Evolutionary conservation across 2,113 vertebrate species (phyloP).

Genomic region (Forbesichthys papilliferus): DNA sequence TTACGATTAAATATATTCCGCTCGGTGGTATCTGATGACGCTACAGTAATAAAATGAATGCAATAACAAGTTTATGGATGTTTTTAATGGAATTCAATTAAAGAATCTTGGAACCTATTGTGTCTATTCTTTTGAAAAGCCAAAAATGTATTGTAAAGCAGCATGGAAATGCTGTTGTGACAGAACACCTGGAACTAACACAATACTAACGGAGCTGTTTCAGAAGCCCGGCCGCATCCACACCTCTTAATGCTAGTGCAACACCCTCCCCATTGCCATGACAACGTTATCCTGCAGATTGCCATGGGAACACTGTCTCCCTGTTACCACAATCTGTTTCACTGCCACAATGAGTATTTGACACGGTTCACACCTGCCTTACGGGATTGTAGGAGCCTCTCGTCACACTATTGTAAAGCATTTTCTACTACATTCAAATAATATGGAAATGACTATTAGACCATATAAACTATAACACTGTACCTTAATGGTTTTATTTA

Average conservation of each 20-base stretch:
- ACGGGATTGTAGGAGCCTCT: constrained; percentile 33
- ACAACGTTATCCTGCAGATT: constrained; percentile 65
- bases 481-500: not conserved
- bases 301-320: constrained; percentile 74
- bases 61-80: no score
- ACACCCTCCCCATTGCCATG: constrained; percentile 63
- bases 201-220: constrained; percentile 16
- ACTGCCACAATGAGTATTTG: constrained; percentile 75
- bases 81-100: no score
- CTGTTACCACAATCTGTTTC: constrained; percentile 75
- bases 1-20: no score
- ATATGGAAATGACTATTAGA: not conserved
- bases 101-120: no score
- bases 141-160: no score
- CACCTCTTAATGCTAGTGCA: constrained; percentile 21
- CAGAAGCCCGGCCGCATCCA: constrained; percentile 21
- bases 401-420: not conserved
- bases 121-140: no score
- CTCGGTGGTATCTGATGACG: no score
- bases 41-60: no score
- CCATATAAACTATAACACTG: constrained; percentile 5
- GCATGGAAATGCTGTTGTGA: not conserved
- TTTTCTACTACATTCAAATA: not conserved
- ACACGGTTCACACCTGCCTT: constrained; percentile 66
- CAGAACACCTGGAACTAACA: not conserved